A percentile compares a stretch with the other conserved stretches of the same genome.
Conservation (phyloP, 2,888 invertebrate species). For the Matsumyia berberina region DNA sequence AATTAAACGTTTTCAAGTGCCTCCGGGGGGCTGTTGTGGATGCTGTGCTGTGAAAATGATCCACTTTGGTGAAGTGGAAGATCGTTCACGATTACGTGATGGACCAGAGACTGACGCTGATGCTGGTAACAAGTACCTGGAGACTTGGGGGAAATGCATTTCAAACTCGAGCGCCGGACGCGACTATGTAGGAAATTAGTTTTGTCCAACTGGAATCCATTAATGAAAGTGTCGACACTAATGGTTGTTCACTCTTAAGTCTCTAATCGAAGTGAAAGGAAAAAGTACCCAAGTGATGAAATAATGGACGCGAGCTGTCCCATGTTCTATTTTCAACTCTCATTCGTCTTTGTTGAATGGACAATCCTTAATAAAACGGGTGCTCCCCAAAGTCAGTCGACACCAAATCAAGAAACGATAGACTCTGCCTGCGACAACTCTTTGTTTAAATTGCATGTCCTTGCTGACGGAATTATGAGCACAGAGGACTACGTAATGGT, state of each 20-base stretch:
- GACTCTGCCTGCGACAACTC: too few species aligned
- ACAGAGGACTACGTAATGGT: too few species aligned
- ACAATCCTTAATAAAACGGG: constrained; percentile 37
- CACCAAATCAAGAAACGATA: background rate
- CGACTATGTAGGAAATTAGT: constrained; percentile 27
- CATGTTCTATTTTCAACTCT: constrained; percentile 13
- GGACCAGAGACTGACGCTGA: background rate
- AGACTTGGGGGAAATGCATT: constrained; percentile 15
- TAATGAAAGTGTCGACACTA: constrained; percentile 44
- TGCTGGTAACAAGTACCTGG: constrained; percentile 2
- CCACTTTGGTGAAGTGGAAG: constrained; percentile 53
- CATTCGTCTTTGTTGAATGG: constrained; percentile 8
- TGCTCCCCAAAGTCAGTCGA: background rate
- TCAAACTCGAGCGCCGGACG: background rate
- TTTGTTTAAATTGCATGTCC: too few species aligned
- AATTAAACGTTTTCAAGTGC: constrained; percentile 3
- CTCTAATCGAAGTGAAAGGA: constrained; percentile 16
- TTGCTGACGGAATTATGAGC: too few species aligned
- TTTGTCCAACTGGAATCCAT: constrained; percentile 32
- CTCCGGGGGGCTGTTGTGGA: background rate
- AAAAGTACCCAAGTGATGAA: constrained; percentile 5
- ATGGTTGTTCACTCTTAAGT: constrained; percentile 19
- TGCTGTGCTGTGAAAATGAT: constrained; percentile 29
- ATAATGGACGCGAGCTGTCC: constrained; percentile 6
- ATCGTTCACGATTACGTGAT: constrained; percentile 39